Evolutionary conservation across 2,113 vertebrate species (phyloP).

Genomic region (Pontoporia blainvillei): DNA sequence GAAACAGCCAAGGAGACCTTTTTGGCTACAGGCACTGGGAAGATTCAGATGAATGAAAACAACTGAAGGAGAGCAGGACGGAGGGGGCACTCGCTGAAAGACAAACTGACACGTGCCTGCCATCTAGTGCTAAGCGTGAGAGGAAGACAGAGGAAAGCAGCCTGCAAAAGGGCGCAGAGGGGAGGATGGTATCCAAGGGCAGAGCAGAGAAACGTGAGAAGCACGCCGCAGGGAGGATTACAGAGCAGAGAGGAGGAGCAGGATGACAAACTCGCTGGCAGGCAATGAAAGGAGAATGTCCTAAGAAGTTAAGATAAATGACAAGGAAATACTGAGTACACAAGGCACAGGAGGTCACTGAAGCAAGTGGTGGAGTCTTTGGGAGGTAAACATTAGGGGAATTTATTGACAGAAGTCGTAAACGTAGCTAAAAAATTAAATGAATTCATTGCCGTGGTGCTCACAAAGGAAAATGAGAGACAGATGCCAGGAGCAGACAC

Average conservation of each 20-base stretch:
- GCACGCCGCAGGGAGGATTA: too few relatives aligned
- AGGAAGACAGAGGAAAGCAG: not conserved
- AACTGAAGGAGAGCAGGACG: not conserved
- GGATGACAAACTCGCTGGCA: not conserved
- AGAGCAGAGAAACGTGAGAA: not conserved
- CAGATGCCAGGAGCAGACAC: conserved; percentile 35
- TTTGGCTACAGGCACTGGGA: not conserved
- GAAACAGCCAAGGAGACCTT: not conserved
- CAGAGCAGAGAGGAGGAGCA: not conserved
- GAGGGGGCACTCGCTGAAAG: not conserved
- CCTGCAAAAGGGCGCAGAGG: rapidly evolving
- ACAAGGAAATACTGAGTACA: not conserved
- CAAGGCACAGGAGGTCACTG: not conserved
- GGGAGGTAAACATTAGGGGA: not conserved
- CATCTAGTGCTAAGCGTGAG: not conserved
- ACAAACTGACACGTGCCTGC: not conserved
- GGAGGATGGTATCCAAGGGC: not conserved
- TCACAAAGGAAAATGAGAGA: conserved; percentile 55
- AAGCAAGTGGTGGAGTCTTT: not conserved
- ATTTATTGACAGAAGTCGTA: not conserved
- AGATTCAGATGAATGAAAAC: not conserved
- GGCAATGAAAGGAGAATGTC: not conserved
- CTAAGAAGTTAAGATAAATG: not conserved
- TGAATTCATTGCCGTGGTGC: not conserved
- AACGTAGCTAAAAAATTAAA: conserved; percentile 27